Conservation (phyloP, 2,888 invertebrate genomes). For the Lampropteryx suffumata region DNA sequence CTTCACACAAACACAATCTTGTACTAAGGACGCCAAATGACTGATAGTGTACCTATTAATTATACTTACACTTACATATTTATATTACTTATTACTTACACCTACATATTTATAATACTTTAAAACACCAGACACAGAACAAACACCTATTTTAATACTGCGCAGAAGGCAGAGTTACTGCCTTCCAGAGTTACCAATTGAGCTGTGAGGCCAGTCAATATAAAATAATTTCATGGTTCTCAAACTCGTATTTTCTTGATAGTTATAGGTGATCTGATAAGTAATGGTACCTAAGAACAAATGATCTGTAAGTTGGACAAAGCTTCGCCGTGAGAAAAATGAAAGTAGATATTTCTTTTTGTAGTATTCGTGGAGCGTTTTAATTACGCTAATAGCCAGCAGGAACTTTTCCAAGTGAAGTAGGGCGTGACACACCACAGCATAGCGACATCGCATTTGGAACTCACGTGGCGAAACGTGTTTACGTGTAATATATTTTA, state of each 20-base stretch:
- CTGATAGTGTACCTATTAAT: too few species aligned
- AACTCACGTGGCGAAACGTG: constrained; percentile 27
- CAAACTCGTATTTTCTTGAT: constrained; percentile 22
- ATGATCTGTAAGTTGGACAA: constrained; percentile 45
- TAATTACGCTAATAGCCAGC: constrained; percentile 79
- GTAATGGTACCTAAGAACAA: constrained; percentile 29
- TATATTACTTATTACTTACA: too few species aligned
- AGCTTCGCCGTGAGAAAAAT: constrained; percentile 47
- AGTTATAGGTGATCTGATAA: constrained; percentile 20
- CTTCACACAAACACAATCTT: too few species aligned
- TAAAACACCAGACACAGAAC: too few species aligned
- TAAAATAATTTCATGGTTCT: constrained; percentile 5
- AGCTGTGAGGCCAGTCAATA: too few species aligned
- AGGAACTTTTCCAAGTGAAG: constrained; percentile 67
- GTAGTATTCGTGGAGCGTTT: constrained; percentile 67
- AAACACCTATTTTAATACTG: too few species aligned
- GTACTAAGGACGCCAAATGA: too few species aligned
- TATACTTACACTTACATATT: too few species aligned
- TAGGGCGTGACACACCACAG: constrained; percentile 68
- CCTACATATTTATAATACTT: too few species aligned
- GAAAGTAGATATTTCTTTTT: constrained; percentile 57
- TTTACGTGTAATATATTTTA: not conserved
- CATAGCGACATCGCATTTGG: constrained; percentile 59
- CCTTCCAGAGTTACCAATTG: too few species aligned
- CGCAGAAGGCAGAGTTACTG: too few species aligned